Evolutionary conservation across 2,888 invertebrate genomes (phyloP).

Genomic region (Lasiommata megera): DNA sequence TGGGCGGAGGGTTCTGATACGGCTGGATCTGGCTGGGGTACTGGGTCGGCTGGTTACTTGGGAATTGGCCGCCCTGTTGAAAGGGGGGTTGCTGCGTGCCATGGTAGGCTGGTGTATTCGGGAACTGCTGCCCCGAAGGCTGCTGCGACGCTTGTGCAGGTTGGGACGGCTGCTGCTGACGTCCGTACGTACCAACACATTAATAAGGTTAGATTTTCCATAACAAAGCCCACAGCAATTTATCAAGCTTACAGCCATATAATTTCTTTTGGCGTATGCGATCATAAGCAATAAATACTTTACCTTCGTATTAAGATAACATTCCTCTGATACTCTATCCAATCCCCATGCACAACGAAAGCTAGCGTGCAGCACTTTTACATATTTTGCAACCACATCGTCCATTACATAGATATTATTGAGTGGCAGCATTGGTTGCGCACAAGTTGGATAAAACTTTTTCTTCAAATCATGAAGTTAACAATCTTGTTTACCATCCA

Average conservation of each 20-base stretch:
- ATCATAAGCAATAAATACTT: slow-evolving; percentile 71
- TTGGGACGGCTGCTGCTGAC: slow-evolving; percentile 82
- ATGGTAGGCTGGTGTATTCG: slow-evolving; percentile 79
- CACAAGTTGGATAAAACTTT: slow-evolving; percentile 41
- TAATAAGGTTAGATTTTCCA: slow-evolving; percentile 82
- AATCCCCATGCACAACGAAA: slow-evolving; percentile 81
- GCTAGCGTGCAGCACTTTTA: slow-evolving; percentile 77
- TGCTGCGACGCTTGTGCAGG: slow-evolving; percentile 78
- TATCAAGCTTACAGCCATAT: slow-evolving; percentile 74
- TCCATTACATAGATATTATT: slow-evolving; percentile 45
- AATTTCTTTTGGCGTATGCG: slow-evolving; percentile 60
- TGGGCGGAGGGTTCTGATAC: slow-evolving; percentile 73
- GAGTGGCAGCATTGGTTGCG: slow-evolving; percentile 33
- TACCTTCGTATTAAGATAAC: slow-evolving; percentile 70
- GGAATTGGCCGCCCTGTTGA: slow-evolving; percentile 76
- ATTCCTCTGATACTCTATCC: slow-evolving; percentile 75
- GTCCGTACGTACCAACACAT: slow-evolving; percentile 82
- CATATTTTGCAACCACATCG: slow-evolving; percentile 67
- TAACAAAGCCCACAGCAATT: slow-evolving; percentile 76
- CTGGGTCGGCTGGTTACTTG: slow-evolving; percentile 68
- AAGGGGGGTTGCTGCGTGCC: slow-evolving; percentile 80
- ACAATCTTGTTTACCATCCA: slow-evolving; percentile 7
- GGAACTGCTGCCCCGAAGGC: slow-evolving; percentile 76
- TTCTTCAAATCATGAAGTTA: slow-evolving; percentile 8
- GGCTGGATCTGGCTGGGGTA: slow-evolving; percentile 67